These are phyloP conservation scores for Radopholus similis DNA, from an alignment of 1,140 invertebrate genomes.

Conservation along the genomic window DNA sequence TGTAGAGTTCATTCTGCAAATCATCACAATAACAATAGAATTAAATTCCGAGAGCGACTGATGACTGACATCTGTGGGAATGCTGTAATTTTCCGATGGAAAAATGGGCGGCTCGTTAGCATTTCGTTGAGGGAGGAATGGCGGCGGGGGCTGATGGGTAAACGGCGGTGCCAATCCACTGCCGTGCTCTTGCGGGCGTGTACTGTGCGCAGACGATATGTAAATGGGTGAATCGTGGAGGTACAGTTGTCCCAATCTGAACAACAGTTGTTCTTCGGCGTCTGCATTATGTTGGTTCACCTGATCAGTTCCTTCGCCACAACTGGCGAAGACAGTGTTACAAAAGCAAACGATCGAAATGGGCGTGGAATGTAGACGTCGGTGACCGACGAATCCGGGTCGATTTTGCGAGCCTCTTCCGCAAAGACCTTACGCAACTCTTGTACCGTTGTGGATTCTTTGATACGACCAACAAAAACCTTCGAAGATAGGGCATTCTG, in stretches of 20 bases:
- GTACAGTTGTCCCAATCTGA: constrained; percentile 3
- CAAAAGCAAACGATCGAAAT: constrained; percentile 64
- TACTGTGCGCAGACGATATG: constrained; percentile 17
- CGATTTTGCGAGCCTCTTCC: constrained; percentile 62
- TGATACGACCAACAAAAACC: constrained; percentile 63
- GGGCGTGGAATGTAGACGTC: constrained; percentile 65
- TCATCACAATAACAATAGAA: background rate
- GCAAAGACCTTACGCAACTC: constrained; percentile 63
- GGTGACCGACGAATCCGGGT: constrained; percentile 32
- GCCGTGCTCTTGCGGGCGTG: background rate
- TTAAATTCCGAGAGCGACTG: background rate
- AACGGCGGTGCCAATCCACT: too few species aligned
- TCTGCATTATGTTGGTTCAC: constrained; percentile 4
- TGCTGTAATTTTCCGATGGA: background rate
- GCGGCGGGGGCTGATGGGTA: too few species aligned
- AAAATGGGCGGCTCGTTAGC: background rate
- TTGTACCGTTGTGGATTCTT: constrained; percentile 62
- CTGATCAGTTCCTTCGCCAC: constrained; percentile 46
- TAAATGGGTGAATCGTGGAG: background rate
- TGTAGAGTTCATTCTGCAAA: background rate
- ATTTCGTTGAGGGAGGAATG: background rate
- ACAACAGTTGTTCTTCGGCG: background rate
- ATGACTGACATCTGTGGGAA: background rate
- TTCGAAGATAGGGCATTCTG: constrained; percentile 44
- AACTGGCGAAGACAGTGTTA: constrained; percentile 61